Percentiles rank a stretch among this genome's conserved stretches.
phyloP scores from a whole-genome alignment of 2,888 invertebrate genomes.

The Zonitis immaculata region DNA sequence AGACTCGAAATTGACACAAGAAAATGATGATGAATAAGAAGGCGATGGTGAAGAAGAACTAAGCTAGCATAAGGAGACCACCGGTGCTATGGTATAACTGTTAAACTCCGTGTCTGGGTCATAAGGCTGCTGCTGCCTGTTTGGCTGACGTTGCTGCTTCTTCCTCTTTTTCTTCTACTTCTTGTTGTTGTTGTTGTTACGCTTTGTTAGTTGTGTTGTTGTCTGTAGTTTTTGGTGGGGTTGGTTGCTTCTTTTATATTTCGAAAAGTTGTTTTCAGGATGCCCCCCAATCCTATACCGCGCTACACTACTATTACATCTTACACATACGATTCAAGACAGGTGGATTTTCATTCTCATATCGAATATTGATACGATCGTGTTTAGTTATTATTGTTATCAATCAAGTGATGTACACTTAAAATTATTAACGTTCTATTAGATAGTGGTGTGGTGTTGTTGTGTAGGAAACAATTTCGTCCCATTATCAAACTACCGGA shows the following conservation, averaged over 20 bases:
- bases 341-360: slow-evolving; percentile 52
- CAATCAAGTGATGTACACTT: slow-evolving; percentile 38
- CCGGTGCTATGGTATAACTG: slow-evolving; percentile 48
- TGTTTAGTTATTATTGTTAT: slow-evolving; percentile 27
- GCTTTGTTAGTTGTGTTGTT: not conserved
- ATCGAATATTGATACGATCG: slow-evolving; percentile 22
- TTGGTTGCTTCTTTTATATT: slow-evolving; percentile 14
- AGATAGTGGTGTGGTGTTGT: slow-evolving; percentile 7
- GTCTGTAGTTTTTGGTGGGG: slow-evolving; percentile 13
- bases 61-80: not conserved
- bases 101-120: slow-evolving; percentile 55
- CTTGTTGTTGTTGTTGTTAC: not conserved
- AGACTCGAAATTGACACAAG: slow-evolving; percentile 20
- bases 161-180: not conserved
- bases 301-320: not conserved
- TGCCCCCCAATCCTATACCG: slow-evolving; percentile 1
- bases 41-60: slow-evolving; percentile 17
- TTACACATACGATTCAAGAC: slow-evolving; percentile 35
- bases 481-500: too few species aligned
- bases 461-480: not conserved
- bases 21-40: slow-evolving; percentile 23
- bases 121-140: slow-evolving; percentile 48
- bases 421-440: not conserved
- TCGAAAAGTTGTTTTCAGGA: slow-evolving; percentile 1
- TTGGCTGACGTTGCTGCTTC: slow-evolving; percentile 1